Evolutionary conservation across 2,888 invertebrate genomes (phyloP).

Genomic region (Callimorpha dominula): DNA sequence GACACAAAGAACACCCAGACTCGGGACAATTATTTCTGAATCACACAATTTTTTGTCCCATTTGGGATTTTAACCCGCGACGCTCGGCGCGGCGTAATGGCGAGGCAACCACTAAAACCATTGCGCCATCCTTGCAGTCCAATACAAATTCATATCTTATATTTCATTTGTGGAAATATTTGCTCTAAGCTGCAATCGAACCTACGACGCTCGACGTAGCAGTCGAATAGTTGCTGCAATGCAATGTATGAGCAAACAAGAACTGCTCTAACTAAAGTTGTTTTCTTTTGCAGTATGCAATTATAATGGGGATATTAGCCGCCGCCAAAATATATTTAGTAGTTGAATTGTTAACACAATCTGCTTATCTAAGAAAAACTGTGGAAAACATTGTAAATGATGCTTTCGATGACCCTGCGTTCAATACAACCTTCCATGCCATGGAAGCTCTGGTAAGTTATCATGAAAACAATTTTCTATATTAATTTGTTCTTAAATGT

Average conservation of each 20-base stretch:
- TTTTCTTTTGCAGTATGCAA: conserved; percentile 36
- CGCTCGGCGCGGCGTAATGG: no score
- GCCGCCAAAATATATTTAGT: conserved; percentile 29
- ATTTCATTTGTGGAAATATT: no score
- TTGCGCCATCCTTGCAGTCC: no score
- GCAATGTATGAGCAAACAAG: background rate
- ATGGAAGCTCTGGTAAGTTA: conserved; percentile 34
- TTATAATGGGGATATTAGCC: conserved; percentile 32
- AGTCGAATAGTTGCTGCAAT: no score
- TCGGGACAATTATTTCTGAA: no score
- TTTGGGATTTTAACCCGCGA: no score
- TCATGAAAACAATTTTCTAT: background rate
- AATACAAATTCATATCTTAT: no score
- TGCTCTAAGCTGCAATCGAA: no score
- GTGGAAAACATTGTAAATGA: conserved; percentile 16
- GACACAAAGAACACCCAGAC: no score
- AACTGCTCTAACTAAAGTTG: background rate
- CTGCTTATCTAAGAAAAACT: background rate
- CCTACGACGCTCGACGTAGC: no score
- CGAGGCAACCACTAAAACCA: no score
- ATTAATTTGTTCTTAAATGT: background rate
- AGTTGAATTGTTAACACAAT: conserved; percentile 18
- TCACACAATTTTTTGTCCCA: no score
- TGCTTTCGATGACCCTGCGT: conserved; percentile 10
- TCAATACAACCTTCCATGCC: conserved; percentile 29